These are phyloP conservation scores for Miichthys miiuy DNA, from an alignment of 2,797 vertebrate genomes.

Conservation along the genomic window DNA sequence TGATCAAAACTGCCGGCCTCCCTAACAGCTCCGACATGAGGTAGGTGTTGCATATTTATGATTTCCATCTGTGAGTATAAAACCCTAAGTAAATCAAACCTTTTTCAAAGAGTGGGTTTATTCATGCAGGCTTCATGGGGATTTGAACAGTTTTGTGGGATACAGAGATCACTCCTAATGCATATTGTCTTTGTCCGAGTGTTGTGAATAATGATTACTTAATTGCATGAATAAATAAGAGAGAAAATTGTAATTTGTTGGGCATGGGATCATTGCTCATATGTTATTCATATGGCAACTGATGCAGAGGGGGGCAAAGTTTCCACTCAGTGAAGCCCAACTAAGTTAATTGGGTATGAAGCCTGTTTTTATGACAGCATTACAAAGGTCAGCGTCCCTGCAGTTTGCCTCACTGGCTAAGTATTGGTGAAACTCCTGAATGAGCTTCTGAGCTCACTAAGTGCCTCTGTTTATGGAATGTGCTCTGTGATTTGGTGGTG, in stretches of 20 bases:
- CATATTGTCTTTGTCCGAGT: constrained; percentile 22
- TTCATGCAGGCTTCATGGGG: constrained; percentile 12
- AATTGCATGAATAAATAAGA: constrained; percentile 24
- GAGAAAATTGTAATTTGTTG: constrained; percentile 13
- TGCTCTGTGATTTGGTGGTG: constrained; percentile 45
- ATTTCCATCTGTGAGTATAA: constrained; percentile 68
- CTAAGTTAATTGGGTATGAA: constrained; percentile 44
- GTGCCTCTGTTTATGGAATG: constrained; percentile 56
- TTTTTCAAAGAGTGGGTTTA: constrained; percentile 24
- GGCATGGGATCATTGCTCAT: constrained; percentile 21
- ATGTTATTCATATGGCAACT: constrained; percentile 34
- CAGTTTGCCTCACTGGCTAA: constrained; percentile 17
- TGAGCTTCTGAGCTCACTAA: constrained; percentile 60
- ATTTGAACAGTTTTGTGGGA: constrained; percentile 17
- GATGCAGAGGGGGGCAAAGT: constrained; percentile 20
- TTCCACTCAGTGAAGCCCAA: constrained; percentile 35
- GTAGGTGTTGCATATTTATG: constrained; percentile 79
- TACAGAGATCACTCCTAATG: constrained; percentile 8
- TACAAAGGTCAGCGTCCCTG: constrained; percentile 47
- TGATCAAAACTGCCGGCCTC: constrained; percentile 71
- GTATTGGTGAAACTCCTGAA: constrained; percentile 44
- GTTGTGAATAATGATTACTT: constrained; percentile 29
- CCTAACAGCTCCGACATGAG: constrained; percentile 67
- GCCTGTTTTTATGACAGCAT: constrained; percentile 15
- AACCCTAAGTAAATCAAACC: constrained; percentile 60